Evolutionary conservation across 2,797 vertebrate genomes (phyloP).

Genomic region (Chaetodon trifasciatus): DNA sequence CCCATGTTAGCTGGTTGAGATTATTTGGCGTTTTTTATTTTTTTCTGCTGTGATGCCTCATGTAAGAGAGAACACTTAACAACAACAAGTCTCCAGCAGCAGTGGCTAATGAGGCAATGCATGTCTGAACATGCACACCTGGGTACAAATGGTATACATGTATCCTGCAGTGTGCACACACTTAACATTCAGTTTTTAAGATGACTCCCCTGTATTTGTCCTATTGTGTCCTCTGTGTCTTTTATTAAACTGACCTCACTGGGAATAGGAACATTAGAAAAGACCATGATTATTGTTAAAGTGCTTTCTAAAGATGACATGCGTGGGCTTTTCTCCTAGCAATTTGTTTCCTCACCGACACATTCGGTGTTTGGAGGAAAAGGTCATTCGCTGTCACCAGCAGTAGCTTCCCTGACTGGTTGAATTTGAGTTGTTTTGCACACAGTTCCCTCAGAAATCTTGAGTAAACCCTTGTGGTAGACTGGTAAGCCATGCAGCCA

Average conservation of each 20-base stretch:
- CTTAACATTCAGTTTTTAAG: slow-evolving; percentile 41
- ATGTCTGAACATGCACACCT: slow-evolving; percentile 81
- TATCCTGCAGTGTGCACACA: slow-evolving; percentile 59
- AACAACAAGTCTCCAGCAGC: slow-evolving; percentile 76
- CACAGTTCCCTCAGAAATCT: background rate
- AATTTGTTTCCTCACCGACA: background rate
- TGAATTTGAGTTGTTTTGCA: slow-evolving; percentile 20
- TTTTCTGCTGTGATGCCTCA: slow-evolving; percentile 23
- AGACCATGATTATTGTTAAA: background rate
- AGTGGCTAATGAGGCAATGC: slow-evolving; percentile 75
- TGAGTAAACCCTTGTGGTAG: background rate
- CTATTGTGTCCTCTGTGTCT: slow-evolving; percentile 4
- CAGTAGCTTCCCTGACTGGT: slow-evolving; percentile 1
- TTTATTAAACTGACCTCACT: slow-evolving; percentile 23
- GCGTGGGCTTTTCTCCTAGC: slow-evolving; percentile 11
- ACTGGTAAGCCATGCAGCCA: background rate
- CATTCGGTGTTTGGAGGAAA: background rate
- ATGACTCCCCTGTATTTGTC: slow-evolving; percentile 8
- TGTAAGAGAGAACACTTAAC: slow-evolving; percentile 55
- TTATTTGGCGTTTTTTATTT: slow-evolving; percentile 23
- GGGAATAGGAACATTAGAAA: slow-evolving; percentile 8
- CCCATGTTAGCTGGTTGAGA: slow-evolving; percentile 12
- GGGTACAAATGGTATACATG: slow-evolving; percentile 63
- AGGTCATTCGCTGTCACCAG: slow-evolving; percentile 6
- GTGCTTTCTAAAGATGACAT: background rate